Percentiles rank a stretch among this genome's conserved stretches.
These are phyloP conservation scores for Lepeophtheirus nordmannii DNA, from an alignment of 2,888 invertebrate species.

Conservation along the genomic window DNA sequence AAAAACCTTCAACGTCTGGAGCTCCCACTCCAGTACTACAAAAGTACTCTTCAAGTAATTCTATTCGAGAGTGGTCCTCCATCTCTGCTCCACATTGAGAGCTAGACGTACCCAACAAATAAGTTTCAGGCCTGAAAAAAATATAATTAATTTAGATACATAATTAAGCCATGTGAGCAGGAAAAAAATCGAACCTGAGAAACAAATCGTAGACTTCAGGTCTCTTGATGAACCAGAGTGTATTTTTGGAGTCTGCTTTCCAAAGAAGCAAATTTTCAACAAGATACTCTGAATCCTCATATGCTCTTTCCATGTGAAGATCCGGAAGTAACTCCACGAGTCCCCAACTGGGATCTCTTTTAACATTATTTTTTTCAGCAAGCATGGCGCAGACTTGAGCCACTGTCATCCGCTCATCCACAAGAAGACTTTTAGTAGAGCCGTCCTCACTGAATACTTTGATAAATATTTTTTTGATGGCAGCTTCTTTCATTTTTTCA, in stretches of 20 bases:
- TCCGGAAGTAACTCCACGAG: constrained; percentile 90
- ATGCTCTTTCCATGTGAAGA: constrained; percentile 88
- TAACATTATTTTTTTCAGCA: constrained; percentile 72
- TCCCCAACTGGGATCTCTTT: constrained; percentile 79
- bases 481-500: constrained; percentile 90
- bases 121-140: constrained; percentile 20
- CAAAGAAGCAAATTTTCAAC: constrained; percentile 92
- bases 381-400: constrained; percentile 73
- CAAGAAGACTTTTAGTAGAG: constrained; percentile 82
- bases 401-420: constrained; percentile 92
- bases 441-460: constrained; percentile 92
- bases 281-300: constrained; percentile 90
- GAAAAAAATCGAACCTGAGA: constrained; percentile 51
- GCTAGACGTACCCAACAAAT: constrained; percentile 19
- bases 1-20: constrained; percentile 61
- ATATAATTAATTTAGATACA: background rate
- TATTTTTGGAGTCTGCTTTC: constrained; percentile 92
- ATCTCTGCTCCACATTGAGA: constrained; percentile 16
- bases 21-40: constrained; percentile 17
- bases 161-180: background rate
- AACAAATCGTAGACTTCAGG: constrained; percentile 54
- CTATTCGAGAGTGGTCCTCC: constrained; percentile 16
- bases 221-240: constrained; percentile 57
- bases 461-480: constrained; percentile 83
- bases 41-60: constrained; percentile 24